Evolutionary conservation across 35 echinoderm and acorn worm genomes (phyloP), one percentile per base, ranked within the genome.

Genomic region (Acanthaster planci): DNA sequence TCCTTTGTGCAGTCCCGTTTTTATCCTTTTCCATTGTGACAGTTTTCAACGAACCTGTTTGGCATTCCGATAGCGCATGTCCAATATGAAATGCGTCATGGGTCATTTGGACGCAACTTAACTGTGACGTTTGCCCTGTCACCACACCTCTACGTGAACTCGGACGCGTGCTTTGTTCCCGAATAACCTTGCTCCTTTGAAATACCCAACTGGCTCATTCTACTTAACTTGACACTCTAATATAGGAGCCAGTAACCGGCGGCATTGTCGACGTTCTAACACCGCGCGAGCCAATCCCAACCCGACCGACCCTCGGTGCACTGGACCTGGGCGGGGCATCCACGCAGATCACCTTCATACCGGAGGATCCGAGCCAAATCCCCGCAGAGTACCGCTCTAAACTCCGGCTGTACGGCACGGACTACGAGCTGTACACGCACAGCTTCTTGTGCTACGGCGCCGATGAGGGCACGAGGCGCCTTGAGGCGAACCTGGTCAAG

Each of bases 321-420:
- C 14, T 89, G 38, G 87, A 84, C 38, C 78, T 89, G 10, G 87
- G 87, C 19, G 87, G 87, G 12, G 87, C 87, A 19, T 89, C 87
- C 14, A 77, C 79, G 16, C 87, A 89, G 54, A 76, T 89, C 17
- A 80, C 87, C 9, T 89, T 89, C 40, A 68, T 83, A 38, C 80
- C 87, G 76, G 87, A 89, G 31, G 32, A 58, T 54, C 57, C 79
- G 7, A 26, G 22, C 36, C 39, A 23, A 17, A 30, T 89, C 17
- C 80, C 87, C 19, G 60, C 23, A 2, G 67, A 78, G 32, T 29
- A 83, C 21, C 51, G 38, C 40, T 16, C 39, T 15, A 44, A 76
- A 52, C 26, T 82, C 27, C 56, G 79, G 29, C 87, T 89, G 3
- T 89, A 89, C 76, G 87, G 87, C 19, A 67, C 1, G 15, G 80